Evolutionary conservation across 2,113 vertebrate species (phyloP).

Genomic region (Vicugna pacos): DNA sequence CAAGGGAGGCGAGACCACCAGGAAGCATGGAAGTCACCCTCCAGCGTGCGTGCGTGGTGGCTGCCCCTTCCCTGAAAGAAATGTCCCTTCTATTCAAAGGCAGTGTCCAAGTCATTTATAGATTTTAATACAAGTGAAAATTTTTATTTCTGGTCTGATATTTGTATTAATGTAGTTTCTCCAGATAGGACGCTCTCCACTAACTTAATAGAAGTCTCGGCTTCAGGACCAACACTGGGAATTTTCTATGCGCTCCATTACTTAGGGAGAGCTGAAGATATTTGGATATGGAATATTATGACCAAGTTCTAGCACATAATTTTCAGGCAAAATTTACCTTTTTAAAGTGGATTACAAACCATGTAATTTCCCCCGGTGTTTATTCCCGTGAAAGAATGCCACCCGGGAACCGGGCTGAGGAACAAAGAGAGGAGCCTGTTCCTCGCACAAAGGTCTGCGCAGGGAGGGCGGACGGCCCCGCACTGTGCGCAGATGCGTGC

Average conservation of each 20-base stretch:
- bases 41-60: no score
- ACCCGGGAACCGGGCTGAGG: neutral
- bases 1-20: neutral
- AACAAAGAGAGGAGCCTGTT: conserved; percentile 42
- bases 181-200: neutral
- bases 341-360: neutral
- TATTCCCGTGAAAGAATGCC: conserved; percentile 14
- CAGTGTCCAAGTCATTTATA: neutral
- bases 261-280: neutral
- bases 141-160: neutral
- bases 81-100: neutral
- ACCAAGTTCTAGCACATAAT: neutral
- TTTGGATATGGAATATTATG: neutral
- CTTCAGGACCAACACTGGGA: neutral
- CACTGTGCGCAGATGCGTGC: conserved; percentile 56
- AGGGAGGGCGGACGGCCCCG: neutral
- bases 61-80: neutral
- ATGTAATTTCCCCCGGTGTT: neutral
- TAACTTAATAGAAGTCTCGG: neutral
- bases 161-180: neutral
- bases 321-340: conserved; percentile 32
- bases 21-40: neutral
- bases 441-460: conserved; percentile 13
- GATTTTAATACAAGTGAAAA: neutral
- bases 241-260: neutral